phyloP scores from a whole-genome alignment of 2,888 invertebrate species.

The Microctonus aethiopoides region DNA sequence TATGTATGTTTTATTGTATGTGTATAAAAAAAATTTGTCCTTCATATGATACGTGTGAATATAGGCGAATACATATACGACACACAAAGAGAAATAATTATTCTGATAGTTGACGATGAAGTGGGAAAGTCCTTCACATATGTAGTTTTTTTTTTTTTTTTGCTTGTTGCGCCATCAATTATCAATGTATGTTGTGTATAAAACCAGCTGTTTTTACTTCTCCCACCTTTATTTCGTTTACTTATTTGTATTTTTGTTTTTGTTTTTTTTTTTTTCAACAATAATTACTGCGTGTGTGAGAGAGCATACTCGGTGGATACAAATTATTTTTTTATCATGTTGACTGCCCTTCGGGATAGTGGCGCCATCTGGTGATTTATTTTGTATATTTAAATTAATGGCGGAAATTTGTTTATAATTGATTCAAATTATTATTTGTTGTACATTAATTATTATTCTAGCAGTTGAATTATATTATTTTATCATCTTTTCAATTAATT shows the following conservation, averaged over 20 bases:
- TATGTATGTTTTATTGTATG: background rate
- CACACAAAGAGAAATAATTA: background rate
- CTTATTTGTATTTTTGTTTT: background rate
- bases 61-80: background rate
- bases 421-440: background rate
- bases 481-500: no score
- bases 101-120: no score
- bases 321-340: background rate
- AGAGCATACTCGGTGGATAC: no score
- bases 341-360: background rate
- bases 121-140: slow-evolving; percentile 1
- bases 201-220: background rate
- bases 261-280: background rate
- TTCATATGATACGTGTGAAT: background rate
- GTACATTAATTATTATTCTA: no score
- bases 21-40: no score
- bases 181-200: background rate
- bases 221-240: background rate
- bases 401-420: background rate
- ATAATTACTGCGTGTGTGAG: background rate
- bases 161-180: background rate
- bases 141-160: background rate
- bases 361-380: background rate
- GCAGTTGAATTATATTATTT: no score
- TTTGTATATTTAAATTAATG: background rate